phyloP scores from a whole-genome alignment of 2,888 invertebrate species.

The Frankliniella intonsa region DNA sequence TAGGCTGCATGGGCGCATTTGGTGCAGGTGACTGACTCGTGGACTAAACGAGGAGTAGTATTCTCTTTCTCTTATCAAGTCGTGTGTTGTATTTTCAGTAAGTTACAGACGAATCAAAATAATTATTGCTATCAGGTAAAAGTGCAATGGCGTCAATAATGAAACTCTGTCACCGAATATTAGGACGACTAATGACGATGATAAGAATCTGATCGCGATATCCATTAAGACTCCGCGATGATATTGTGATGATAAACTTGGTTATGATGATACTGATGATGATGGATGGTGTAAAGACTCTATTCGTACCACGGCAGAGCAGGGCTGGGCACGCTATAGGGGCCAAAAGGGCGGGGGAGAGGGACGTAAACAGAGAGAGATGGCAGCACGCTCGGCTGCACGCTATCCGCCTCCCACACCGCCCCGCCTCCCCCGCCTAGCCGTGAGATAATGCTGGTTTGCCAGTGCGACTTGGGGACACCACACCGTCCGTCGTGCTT shows the following conservation, averaged over 20 bases:
- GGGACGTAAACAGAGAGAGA: not conserved
- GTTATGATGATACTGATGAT: not conserved
- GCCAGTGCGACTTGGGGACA: slow-evolving; percentile 9
- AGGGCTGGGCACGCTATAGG: not conserved
- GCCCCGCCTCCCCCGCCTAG: not conserved
- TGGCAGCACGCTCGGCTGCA: not conserved
- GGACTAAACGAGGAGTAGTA: no score
- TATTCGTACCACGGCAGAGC: not conserved
- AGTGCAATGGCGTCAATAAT: no score
- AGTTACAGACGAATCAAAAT: no score
- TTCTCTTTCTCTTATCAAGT: no score
- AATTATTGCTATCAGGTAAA: no score
- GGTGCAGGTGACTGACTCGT: no score
- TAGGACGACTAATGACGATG: no score
- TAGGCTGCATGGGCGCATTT: no score
- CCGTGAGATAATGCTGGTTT: not conserved
- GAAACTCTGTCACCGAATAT: no score
- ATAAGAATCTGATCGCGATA: no score
- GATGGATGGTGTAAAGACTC: not conserved
- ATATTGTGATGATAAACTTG: not conserved
- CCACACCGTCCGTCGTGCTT: not conserved
- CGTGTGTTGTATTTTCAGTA: no score
- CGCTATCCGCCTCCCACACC: not conserved
- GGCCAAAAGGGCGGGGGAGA: not conserved
- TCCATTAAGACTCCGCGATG: no score